Conservation (phyloP, 2,888 invertebrate genomes). For the Prosopocoilus inquinatus region DNA sequence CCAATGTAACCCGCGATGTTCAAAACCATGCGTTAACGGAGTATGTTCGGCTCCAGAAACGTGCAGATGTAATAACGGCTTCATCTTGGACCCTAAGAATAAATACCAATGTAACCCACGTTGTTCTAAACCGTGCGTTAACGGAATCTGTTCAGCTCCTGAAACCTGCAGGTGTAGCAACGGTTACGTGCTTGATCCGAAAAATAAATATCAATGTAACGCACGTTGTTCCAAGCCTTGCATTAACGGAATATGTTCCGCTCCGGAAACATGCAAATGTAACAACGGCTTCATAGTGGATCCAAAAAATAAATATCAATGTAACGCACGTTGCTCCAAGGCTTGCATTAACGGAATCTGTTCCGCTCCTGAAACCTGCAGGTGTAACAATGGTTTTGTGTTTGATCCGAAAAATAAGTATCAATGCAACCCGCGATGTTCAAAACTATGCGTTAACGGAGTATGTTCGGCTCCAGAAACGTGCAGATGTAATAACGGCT, state of each 20-base stretch:
- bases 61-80: conserved; percentile 22
- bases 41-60: conserved; percentile 31
- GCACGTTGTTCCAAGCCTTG: conserved; percentile 25
- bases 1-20: conserved; percentile 36
- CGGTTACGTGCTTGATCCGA: conserved; percentile 12
- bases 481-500: conserved; percentile 23
- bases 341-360: conserved; percentile 25
- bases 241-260: conserved; percentile 21
- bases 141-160: conserved; percentile 44
- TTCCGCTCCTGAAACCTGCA: conserved; percentile 21
- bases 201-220: conserved; percentile 22
- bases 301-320: conserved; percentile 17
- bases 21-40: conserved; percentile 25
- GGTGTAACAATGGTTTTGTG: conserved; percentile 20
- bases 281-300: conserved; percentile 15
- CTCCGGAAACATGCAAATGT: conserved; percentile 23
- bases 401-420: conserved; percentile 19
- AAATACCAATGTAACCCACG: conserved; percentile 24
- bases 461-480: conserved; percentile 21
- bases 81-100: conserved; percentile 14
- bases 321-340: conserved; percentile 22
- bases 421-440: conserved; percentile 22
- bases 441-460: conserved; percentile 21
- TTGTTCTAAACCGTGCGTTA: conserved; percentile 40
- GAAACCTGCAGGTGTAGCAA: conserved; percentile 30